phyloP scores from a whole-genome alignment of 2,113 vertebrate species.

The zebrafish (Danio rerio) region GRCz12tu NC_133187.1:5423501-5424000 shows the following conservation, averaged over 20 bases:
- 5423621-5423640: slow-evolving; percentile 17
- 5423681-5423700: not conserved
- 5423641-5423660: slow-evolving; percentile 17
- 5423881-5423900: not conserved
- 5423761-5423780: not conserved
- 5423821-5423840: slow-evolving; percentile 14
- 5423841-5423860: not conserved
- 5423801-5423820: not conserved
- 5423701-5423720: not conserved
- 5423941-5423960: not conserved
- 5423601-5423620: slow-evolving; percentile 29
- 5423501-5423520: not conserved
- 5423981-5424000: not conserved
- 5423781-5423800: not conserved
- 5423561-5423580: slow-evolving; percentile 14
- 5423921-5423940: not conserved
- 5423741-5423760: not conserved
- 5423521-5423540: not conserved
- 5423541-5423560: not conserved
- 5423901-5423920: not conserved
- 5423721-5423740: not conserved
- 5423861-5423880: not conserved
- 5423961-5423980: not conserved
- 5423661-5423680: slow-evolving; percentile 24
- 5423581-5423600: not conserved